These are phyloP conservation scores for Dryococelus australis DNA, from an alignment of 2,888 invertebrate species.

Conservation along the genomic window DNA sequence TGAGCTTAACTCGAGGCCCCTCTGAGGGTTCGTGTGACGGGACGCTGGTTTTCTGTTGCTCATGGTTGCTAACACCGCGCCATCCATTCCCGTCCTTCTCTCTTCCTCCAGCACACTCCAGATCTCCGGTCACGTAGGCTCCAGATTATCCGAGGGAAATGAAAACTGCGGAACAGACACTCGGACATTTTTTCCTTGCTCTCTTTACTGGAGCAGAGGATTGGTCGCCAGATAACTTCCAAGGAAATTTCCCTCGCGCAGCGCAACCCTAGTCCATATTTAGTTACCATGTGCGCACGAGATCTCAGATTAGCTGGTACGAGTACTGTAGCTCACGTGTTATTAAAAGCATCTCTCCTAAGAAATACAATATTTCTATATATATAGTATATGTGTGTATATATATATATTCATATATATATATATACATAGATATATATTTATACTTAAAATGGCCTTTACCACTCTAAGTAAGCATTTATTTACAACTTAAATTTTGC, in stretches of 20 bases:
- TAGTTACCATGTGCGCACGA: not conserved
- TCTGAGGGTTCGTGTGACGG: not conserved
- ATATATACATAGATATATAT: too few species aligned
- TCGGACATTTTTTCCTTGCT: not conserved
- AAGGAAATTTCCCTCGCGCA: not conserved
- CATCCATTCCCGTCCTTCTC: not conserved
- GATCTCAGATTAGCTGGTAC: too few species aligned
- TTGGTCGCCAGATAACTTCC: not conserved
- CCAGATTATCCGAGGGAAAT: constrained; percentile 5
- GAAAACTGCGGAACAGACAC: not conserved
- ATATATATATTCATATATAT: too few species aligned
- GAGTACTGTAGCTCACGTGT: too few species aligned
- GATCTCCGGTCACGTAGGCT: not conserved
- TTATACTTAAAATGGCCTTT: too few species aligned
- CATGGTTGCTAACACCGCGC: not conserved
- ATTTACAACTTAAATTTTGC: too few species aligned
- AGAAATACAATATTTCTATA: too few species aligned
- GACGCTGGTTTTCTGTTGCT: not conserved
- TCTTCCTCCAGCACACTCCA: not conserved
- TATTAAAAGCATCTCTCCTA: too few species aligned
- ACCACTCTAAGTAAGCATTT: too few species aligned
- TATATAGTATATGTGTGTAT: too few species aligned
- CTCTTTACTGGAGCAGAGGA: not conserved
- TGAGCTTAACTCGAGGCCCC: not conserved
- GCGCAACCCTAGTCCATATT: not conserved